Conservation (phyloP, 2,797 vertebrate genomes). For the Coluber constrictor region DNA sequence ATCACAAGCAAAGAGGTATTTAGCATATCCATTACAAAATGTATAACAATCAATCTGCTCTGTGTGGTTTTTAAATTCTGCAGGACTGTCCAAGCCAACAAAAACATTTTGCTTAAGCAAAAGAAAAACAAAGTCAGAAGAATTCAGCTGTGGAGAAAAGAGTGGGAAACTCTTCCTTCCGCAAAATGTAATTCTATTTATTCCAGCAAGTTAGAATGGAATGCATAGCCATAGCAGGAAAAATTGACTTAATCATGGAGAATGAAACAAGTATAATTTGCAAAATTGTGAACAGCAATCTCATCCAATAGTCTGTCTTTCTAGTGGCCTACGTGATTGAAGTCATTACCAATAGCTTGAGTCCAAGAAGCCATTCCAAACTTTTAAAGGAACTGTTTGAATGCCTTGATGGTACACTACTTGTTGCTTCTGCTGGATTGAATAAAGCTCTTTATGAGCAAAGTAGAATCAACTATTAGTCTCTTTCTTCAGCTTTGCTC, state of each 20-base stretch:
- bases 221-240: constrained; percentile 47
- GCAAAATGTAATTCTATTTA: constrained; percentile 52
- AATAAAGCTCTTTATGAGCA: not conserved
- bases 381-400: constrained; percentile 45
- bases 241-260: constrained; percentile 35
- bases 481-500: no score
- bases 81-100: constrained; percentile 46
- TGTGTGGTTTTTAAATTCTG: constrained; percentile 55
- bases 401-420: no score
- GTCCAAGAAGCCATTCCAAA: constrained; percentile 27
- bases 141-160: constrained; percentile 34
- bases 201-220: constrained; percentile 47
- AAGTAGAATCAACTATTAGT: no score
- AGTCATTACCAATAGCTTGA: constrained; percentile 31
- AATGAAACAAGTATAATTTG: not conserved
- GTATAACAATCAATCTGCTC: constrained; percentile 41
- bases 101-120: constrained; percentile 42
- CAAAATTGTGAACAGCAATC: not conserved
- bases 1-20: constrained; percentile 37
- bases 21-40: constrained; percentile 46
- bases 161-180: constrained; percentile 42
- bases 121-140: constrained; percentile 58
- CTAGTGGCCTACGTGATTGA: constrained; percentile 40
- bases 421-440: constrained; percentile 3
- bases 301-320: constrained; percentile 45